Evolutionary conservation across 37 sponge, comb jelly and placozoan species (phyloP).

Genomic region (Axinella damicornis): DNA sequence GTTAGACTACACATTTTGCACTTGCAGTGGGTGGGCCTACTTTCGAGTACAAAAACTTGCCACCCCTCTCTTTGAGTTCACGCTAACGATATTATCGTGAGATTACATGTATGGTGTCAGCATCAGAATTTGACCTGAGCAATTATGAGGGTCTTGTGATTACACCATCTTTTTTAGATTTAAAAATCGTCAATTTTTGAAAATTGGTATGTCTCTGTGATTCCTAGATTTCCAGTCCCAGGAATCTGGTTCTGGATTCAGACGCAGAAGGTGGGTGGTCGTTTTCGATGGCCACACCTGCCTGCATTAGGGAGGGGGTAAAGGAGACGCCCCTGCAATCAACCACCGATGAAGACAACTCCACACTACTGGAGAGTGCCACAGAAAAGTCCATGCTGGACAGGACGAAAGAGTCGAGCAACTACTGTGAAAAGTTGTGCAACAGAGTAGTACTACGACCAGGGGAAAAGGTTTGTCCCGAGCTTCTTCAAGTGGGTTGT

Average conservation of each 20-base stretch:
- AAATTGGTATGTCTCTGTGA: neutral
- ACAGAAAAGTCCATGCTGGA: neutral
- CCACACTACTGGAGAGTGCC: neutral
- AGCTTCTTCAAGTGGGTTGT: neutral
- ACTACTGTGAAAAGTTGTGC: too few relatives aligned
- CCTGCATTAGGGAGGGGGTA: neutral
- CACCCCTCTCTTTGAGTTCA: too few relatives aligned
- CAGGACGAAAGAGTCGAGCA: too few relatives aligned
- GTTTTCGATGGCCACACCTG: constrained; percentile 70
- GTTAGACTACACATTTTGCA: too few relatives aligned
- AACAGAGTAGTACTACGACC: neutral
- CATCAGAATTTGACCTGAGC: too few relatives aligned
- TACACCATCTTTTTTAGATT: too few relatives aligned
- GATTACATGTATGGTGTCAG: too few relatives aligned
- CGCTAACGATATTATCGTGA: too few relatives aligned
- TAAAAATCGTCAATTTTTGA: too few relatives aligned
- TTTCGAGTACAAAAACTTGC: too few relatives aligned
- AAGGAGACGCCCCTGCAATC: neutral
- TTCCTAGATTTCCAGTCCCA: constrained; percentile 21
- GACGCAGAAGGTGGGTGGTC: constrained; percentile 59
- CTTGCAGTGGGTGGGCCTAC: too few relatives aligned
- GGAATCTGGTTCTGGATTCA: constrained; percentile 25
- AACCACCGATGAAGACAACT: constrained; percentile 3
- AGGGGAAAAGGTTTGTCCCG: neutral
- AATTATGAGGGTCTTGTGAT: too few relatives aligned